Evolutionary conservation across 2,113 vertebrate genomes (phyloP), one percentile per base, ranked within the genome.

Genomic region (Pithys albifrons): DNA sequence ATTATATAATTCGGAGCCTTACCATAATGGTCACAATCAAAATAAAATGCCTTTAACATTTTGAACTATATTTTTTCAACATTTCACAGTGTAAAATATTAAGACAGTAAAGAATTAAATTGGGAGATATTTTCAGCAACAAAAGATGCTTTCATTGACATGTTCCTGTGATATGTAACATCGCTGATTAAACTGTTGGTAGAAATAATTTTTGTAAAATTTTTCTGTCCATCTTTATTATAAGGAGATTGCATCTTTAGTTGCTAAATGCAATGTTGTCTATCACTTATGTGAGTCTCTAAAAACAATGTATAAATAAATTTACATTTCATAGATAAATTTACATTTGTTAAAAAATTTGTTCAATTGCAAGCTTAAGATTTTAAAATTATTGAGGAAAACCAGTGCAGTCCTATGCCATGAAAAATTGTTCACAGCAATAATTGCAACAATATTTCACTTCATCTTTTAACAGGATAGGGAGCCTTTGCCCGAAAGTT

Each of bases 391-490:
- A 33, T 59, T 61, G 27, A 59, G 43, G 12, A 87, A 54, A 96
- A 72, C 24, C 7, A 79, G 10, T 23, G 4, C 35, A 62, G 35
- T 10, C 22, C 20, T 41, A 35, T 49, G 69, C 91, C 69, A 89
- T 75, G 85, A 75, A 72, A 72, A 96, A 96, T 93, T 95, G 85
- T 76, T 54, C 43, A 72, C 19, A 70, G 85, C 52, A 71, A 65
- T 62, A 62, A 84, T 96, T 96, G 62, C 81, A 91, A 87, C 70
- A 86, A 89, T 94, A 96, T 93, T 96, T 97, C 84, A 96, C 81
- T 97, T 95, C 94, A 88, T 90, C 83, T 86, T 97, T 95, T 94
- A 91, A 72, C 74, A 92, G 91, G 54, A 93, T 81, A 94, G 69
- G 45, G 45, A 97, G 77, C 91, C 33, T 76, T 95, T 95, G 92